Evolutionary conservation across 2,113 vertebrate genomes (phyloP), one percentile per base, ranked within the genome.

Genomic region (Amphiprion percula): DNA sequence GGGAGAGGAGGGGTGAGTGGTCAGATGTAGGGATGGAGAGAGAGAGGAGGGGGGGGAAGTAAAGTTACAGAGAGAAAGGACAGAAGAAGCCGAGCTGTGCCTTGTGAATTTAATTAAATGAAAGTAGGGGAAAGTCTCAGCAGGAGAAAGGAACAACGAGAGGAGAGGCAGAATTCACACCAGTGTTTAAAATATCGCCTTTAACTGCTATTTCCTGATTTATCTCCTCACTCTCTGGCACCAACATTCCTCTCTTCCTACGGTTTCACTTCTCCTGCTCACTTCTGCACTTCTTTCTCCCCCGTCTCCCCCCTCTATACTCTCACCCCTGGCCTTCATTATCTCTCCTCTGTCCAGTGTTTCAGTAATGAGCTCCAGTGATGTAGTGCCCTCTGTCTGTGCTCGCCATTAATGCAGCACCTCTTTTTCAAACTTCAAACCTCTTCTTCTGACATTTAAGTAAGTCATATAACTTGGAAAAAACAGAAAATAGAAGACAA

Each of bases 311-410:
- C 26, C 16, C 30, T 64, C 52, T 62, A 5, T 24, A 65, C 65
- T 70, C 56, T 67, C 54, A 23, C 62, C 59, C 49, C 41, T 53
- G 28, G 58, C 52, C 19, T 17, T 65, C 23, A 2, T 65, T 10
- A 46, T 44, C 66, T 52, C 44, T 37, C 21, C 55, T 41, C 55
- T 59, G 77, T 84, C 80, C 71, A 74, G 41, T 10, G 2, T 59
- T 23, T 54, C 68, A 61, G 10, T n/a, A n/a, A 58, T 52, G 79
- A 90, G 87, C 39, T 9, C 59, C 79, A 90, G 91, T 85, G 80
- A 84, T 52, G 60, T 56, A 90, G 91, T 81, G 85, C 91, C 90
- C 90, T 89, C 92, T 94, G 90, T 94, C 91, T 89, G 88, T 69
- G 17, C 16, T 21, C 44, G 63, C 14, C 0, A 23, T 77, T 30